phyloP scores from a whole-genome alignment of 2,888 invertebrate species.

The Agrilus mali region DNA sequence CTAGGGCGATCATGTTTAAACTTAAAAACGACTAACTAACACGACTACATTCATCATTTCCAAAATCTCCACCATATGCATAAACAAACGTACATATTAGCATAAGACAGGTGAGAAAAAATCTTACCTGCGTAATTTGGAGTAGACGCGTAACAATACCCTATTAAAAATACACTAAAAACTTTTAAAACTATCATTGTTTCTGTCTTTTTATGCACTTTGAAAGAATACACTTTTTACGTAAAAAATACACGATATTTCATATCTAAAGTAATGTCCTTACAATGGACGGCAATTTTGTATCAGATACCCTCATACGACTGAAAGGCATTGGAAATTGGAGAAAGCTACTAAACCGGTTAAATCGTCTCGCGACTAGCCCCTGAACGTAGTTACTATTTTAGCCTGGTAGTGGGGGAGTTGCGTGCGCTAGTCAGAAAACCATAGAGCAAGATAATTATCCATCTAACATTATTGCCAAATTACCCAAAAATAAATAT shows the following conservation, averaged over 20 bases:
- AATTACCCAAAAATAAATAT: too few relatives aligned
- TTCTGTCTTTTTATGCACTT: slow-evolving; percentile 7
- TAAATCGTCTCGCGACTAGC: slow-evolving; percentile 1
- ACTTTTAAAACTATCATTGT: slow-evolving; percentile 18
- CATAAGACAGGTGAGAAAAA: slow-evolving; percentile 4
- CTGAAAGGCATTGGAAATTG: too few relatives aligned
- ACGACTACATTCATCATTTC: not conserved
- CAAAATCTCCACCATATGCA: not conserved
- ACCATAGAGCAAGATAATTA: too few relatives aligned
- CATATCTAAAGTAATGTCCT: slow-evolving; percentile 17
- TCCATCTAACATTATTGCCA: too few relatives aligned
- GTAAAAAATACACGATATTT: slow-evolving; percentile 8
- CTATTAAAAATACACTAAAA: slow-evolving; percentile 16
- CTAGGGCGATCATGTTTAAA: not conserved
- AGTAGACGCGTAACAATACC: slow-evolving; percentile 10
- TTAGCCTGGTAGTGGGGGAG: too few relatives aligned
- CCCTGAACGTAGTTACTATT: not conserved
- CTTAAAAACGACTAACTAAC: not conserved
- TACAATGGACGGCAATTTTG: slow-evolving; percentile 16
- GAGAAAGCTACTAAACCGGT: not conserved
- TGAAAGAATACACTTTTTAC: slow-evolving; percentile 8
- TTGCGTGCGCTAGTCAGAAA: too few relatives aligned
- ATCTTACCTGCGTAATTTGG: slow-evolving; percentile 15
- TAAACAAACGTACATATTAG: not conserved
- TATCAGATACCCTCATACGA: too few relatives aligned